phyloP scores from a whole-genome alignment of 2,888 invertebrate species.

The Perizoma affinitatum region DNA sequence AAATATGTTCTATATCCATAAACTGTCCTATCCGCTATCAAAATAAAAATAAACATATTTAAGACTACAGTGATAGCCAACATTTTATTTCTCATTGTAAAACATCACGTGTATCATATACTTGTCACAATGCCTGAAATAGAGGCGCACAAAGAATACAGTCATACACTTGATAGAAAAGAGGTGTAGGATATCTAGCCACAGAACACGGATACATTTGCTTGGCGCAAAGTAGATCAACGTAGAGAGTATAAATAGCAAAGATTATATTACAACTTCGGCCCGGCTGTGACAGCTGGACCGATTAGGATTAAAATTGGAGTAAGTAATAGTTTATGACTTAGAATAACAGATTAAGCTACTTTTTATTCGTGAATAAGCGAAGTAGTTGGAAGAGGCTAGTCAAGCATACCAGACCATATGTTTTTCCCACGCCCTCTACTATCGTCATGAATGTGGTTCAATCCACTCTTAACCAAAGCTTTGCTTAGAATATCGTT shows the following conservation, averaged over 20 bases:
- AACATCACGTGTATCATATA: conserved; percentile 14
- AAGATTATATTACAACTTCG: no score
- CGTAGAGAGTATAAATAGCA: neutral
- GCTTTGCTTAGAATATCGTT: no score
- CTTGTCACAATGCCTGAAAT: conserved; percentile 27
- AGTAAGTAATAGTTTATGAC: no score
- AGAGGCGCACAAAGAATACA: conserved; percentile 26
- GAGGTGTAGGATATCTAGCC: conserved; percentile 19
- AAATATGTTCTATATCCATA: neutral
- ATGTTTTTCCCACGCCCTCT: no score
- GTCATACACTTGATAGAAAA: conserved; percentile 32
- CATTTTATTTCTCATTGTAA: conserved; percentile 17
- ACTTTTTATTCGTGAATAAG: no score
- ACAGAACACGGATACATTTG: neutral
- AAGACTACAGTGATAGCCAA: conserved; percentile 2
- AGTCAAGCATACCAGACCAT: no score
- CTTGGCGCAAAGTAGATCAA: neutral
- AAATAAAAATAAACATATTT: neutral
- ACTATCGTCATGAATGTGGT: no score
- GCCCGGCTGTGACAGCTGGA: no score
- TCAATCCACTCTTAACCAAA: no score
- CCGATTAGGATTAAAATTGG: no score
- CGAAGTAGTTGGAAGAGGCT: no score
- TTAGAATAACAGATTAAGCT: no score
- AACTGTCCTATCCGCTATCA: neutral